Conservation (phyloP, 2,113 vertebrate species). For the Ranitomeya imitator region DNA sequence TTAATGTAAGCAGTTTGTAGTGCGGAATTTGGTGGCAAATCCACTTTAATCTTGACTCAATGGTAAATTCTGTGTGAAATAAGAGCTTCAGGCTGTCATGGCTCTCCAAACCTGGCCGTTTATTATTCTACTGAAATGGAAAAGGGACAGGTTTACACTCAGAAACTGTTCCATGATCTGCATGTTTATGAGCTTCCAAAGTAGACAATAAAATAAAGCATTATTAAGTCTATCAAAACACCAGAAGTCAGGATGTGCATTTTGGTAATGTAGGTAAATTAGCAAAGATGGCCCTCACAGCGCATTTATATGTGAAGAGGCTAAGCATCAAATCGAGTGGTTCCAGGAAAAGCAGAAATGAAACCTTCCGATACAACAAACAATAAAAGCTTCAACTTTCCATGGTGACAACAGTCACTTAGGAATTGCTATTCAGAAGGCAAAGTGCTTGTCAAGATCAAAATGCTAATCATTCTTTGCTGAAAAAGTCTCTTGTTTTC, state of each 20-base stretch:
- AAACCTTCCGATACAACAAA: conserved; percentile 55
- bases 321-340: conserved; percentile 58
- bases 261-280: conserved; percentile 52
- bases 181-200: conserved; percentile 36
- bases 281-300: conserved; percentile 53
- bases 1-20: too few relatives aligned
- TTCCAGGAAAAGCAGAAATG: conserved; percentile 62
- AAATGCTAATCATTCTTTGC: conserved; percentile 72
- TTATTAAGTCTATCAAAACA: conserved; percentile 40
- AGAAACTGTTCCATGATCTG: background rate
- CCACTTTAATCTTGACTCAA: too few relatives aligned
- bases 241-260: conserved; percentile 19
- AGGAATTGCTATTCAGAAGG: conserved; percentile 67
- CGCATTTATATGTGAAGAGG: conserved; percentile 30
- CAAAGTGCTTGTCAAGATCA: conserved; percentile 71
- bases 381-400: conserved; percentile 62
- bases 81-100: background rate
- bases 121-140: background rate
- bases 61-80: background rate
- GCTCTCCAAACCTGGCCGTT: background rate
- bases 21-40: too few relatives aligned
- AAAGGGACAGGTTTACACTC: background rate
- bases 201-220: conserved; percentile 40
- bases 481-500: conserved; percentile 67
- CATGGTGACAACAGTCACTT: conserved; percentile 65